Conservation (phyloP, 2,113 vertebrate species). For the Tonatia bakeri region DNA sequence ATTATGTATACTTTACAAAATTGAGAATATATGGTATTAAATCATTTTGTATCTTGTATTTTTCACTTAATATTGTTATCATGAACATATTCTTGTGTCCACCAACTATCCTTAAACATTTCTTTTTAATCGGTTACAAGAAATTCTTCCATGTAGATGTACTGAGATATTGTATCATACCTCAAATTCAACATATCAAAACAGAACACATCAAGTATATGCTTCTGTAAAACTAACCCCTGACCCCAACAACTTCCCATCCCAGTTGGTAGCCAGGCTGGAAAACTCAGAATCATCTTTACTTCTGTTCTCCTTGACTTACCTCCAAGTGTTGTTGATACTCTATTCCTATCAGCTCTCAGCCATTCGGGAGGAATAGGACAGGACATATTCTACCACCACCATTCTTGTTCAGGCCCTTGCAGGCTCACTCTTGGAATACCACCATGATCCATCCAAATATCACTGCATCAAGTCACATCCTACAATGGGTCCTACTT, state of each 20-base stretch:
- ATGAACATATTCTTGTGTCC: background rate
- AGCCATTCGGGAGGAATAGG: background rate
- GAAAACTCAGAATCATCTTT: constrained; percentile 18
- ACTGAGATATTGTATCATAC: background rate
- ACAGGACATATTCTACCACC: background rate
- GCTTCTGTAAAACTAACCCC: background rate
- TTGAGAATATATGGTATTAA: background rate
- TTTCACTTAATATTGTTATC: background rate
- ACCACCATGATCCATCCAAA: background rate
- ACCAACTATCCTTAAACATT: constrained; percentile 27
- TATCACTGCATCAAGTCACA: background rate
- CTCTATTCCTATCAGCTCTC: background rate
- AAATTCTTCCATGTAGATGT: background rate
- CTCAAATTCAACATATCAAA: constrained; percentile 10
- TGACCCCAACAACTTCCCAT: background rate
- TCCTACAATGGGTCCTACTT: background rate
- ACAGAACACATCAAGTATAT: constrained; percentile 21
- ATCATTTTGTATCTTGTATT: background rate
- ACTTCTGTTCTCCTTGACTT: background rate
- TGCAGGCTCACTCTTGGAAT: background rate
- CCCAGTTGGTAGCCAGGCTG: background rate
- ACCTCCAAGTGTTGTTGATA: background rate
- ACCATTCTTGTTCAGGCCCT: background rate
- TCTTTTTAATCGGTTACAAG: constrained; percentile 8
- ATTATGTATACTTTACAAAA: background rate